phyloP scores from a whole-genome alignment of 1,140 invertebrate species.

The Gyrodactylus salaris region DNA sequence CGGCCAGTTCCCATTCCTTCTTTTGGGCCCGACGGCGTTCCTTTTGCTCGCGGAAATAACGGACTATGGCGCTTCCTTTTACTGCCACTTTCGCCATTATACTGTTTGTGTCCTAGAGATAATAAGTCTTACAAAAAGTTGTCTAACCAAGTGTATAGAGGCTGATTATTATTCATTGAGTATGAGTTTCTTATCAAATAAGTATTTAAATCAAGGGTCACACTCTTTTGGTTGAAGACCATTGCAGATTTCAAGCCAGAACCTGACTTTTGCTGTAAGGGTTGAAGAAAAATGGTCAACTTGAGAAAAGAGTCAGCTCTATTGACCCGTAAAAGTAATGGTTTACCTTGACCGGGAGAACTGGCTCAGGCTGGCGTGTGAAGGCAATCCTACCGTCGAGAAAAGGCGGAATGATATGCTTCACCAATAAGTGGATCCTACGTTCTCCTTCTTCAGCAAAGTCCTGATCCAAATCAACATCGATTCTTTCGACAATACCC shows the following conservation, averaged over 20 bases:
- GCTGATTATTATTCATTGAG: no score
- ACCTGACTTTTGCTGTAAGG: no score
- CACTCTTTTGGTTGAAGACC: no score
- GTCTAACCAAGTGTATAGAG: no score
- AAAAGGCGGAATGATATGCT: constrained; percentile 93
- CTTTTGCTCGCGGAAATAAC: constrained; percentile 64
- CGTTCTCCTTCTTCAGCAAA: constrained; percentile 46
- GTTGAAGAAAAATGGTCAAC: no score
- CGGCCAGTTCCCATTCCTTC: constrained; percentile 91
- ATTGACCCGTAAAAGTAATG: no score
- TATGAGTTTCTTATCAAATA: no score
- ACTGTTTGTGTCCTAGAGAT: constrained; percentile 51
- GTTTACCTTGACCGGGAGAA: constrained; percentile 38
- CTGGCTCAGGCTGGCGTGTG: constrained; percentile 86
- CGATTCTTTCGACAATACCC: constrained; percentile 55
- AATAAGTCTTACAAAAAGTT: no score
- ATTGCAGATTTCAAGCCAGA: no score
- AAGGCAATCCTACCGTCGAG: constrained; percentile 90
- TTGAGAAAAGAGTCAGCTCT: no score
- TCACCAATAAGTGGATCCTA: constrained; percentile 68
- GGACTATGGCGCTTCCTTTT: constrained; percentile 60
- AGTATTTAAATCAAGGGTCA: no score
- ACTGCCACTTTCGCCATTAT: constrained; percentile 82
- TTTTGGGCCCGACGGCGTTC: constrained; percentile 74
- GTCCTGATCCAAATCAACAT: constrained; percentile 60